Percentiles rank a stretch among this genome's conserved stretches.
Evolutionary conservation across 23 tunicate species (phyloP).

Genomic region (Trididemnum clinides): DNA sequence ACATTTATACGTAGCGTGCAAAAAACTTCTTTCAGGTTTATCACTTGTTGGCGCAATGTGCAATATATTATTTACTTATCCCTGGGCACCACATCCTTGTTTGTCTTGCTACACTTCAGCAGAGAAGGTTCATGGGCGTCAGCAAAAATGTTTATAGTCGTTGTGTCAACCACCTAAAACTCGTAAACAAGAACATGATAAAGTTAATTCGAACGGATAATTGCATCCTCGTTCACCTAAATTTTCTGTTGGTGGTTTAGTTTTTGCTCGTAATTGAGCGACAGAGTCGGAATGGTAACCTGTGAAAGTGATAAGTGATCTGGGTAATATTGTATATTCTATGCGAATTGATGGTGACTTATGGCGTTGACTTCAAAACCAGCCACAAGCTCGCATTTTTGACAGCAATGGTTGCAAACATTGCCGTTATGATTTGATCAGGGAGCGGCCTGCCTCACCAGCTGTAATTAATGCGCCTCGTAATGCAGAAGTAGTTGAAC

Average conservation of each 20-base stretch:
- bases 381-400: too few species aligned
- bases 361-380: constrained; percentile 22
- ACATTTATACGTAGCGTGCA: neutral
- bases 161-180: neutral
- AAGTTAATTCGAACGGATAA: too few species aligned
- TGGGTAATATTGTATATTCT: neutral
- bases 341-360: constrained; percentile 13
- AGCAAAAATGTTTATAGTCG: constrained; percentile 4
- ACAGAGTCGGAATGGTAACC: neutral
- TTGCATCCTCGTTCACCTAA: neutral
- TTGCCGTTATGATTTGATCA: too few species aligned
- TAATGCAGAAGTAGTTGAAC: too few species aligned
- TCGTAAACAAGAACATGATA: neutral
- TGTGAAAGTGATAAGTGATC: neutral
- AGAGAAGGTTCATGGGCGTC: constrained; percentile 10
- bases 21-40: neutral
- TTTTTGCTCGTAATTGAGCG: constrained; percentile 10
- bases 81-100: neutral
- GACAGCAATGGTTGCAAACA: too few species aligned
- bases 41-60: neutral
- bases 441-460: too few species aligned
- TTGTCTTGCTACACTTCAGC: neutral
- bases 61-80: neutral
- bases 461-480: too few species aligned
- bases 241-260: constrained; percentile 3